Evolutionary conservation across 2,113 vertebrate species (phyloP).

Genomic region (Chloropsis cyanopogon): DNA sequence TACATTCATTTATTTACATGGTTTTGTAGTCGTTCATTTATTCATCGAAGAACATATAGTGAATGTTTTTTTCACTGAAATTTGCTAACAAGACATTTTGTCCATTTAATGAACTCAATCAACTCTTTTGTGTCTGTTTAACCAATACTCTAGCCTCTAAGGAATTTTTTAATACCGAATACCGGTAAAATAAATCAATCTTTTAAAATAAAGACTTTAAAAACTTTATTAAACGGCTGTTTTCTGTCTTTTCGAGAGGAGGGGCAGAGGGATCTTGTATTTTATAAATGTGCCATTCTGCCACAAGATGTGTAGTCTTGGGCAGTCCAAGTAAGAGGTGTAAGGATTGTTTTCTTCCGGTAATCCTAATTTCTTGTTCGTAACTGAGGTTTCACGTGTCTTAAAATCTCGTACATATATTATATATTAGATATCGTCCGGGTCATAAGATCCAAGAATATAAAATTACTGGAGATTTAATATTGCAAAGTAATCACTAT

Average conservation of each 20-base stretch:
- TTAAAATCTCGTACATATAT: neutral
- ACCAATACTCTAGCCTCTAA: neutral
- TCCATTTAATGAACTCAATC: neutral
- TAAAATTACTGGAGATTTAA: slow-evolving; percentile 21
- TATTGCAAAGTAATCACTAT: slow-evolving; percentile 1
- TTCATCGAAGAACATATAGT: neutral
- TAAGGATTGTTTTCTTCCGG: neutral
- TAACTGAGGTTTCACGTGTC: neutral
- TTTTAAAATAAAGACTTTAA: neutral
- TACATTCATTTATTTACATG: neutral
- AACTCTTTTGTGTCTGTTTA: neutral
- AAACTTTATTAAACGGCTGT: neutral
- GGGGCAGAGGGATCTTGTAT: neutral
- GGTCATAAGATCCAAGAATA: neutral
- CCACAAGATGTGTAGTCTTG: neutral
- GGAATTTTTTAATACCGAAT: neutral
- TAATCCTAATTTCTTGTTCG: neutral
- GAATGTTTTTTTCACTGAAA: neutral
- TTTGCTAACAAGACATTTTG: neutral
- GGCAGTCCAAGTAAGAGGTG: neutral
- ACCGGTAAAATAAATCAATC: neutral
- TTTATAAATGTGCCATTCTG: neutral
- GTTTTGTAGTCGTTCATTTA: neutral
- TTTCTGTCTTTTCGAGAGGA: neutral
- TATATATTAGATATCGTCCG: neutral